Base-by-base conservation (phyloP, 2,113 vertebrate genomes). In the Amia ocellicauda region DNA sequence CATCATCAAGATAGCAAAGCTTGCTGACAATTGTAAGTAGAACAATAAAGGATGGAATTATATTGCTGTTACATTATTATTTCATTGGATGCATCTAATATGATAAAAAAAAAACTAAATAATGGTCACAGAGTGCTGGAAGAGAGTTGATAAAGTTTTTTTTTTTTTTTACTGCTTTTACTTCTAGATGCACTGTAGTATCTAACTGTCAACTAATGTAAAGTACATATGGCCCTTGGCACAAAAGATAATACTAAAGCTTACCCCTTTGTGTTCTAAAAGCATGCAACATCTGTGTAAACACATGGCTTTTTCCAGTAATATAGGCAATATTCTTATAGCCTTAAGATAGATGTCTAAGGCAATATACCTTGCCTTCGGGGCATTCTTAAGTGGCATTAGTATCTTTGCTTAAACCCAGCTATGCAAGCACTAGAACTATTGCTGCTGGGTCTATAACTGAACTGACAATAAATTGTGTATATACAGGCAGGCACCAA, bases 261-360 rank as follows among this genome's bases (percentile, higher is more conserved):
- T 23, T 8, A 23, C 51, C 51, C n/a, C 45, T 75, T 29, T 63
- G 65, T 74, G 83, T 73, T 71, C 77, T 86, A 82, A 88, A 83
- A 85, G 83, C 86, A 77, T 55, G 53, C 71, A 86, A 86, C 86
- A 86, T 85, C 86, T 86, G 86, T 84, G 86, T 79, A 83, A 85
- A 85, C 84, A 85, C 81, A 83, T 85, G 84, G 80, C 69, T 72
- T 70, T 71, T 81, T 81, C 83, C 81, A 80, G 78, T 68, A 69
- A 74, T 80, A 77, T 82, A 81, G 78, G 74, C 80, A 77, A 75
- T 83, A 70, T 82, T 73, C 73, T 74, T 76, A 67, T 83, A 70
- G 80, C 84, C 84, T 76, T 77, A 70, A 86, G 83, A 85, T 77
- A 86, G 75, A 83, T 82, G 86, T 88, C 83, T 76, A 66, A 78